Evolutionary conservation across 2,113 vertebrate species (phyloP).

Genomic region (Saccopteryx bilineata): DNA sequence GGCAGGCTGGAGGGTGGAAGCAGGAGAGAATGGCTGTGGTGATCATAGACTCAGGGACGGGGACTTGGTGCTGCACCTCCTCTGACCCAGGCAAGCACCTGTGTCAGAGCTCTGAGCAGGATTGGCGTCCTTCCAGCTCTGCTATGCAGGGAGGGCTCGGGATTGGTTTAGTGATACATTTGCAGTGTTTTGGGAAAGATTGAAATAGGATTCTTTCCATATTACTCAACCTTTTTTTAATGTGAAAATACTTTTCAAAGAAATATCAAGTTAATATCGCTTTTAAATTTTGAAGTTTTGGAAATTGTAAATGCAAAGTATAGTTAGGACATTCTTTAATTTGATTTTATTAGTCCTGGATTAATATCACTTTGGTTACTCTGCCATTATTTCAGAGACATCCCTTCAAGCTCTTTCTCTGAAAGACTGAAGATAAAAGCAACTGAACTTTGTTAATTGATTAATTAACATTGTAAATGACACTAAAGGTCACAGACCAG

Average conservation of each 20-base stretch:
- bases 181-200: conserved; percentile 12
- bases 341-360: conserved; percentile 21
- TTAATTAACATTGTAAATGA: conserved; percentile 68
- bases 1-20: neutral
- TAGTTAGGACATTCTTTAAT: neutral
- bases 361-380: conserved; percentile 9
- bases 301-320: conserved; percentile 9
- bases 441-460: conserved; percentile 56
- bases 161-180: conserved; percentile 27
- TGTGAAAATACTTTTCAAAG: conserved; percentile 45
- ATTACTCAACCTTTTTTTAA: neutral
- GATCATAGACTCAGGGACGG: neutral
- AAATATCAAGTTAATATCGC: conserved; percentile 5
- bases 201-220: neutral
- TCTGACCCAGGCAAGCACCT: neutral
- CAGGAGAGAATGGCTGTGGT: neutral
- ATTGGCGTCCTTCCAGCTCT: neutral
- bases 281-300: conserved; percentile 19
- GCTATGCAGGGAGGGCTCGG: neutral
- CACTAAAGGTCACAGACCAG: conserved; percentile 47
- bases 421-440: conserved; percentile 54
- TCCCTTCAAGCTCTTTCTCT: neutral
- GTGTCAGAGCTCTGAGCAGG: neutral
- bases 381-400: conserved; percentile 38
- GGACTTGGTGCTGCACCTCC: rapidly evolving